Conservation (phyloP, 1,140 invertebrate species). For the Drosophila triauraria region DNA sequence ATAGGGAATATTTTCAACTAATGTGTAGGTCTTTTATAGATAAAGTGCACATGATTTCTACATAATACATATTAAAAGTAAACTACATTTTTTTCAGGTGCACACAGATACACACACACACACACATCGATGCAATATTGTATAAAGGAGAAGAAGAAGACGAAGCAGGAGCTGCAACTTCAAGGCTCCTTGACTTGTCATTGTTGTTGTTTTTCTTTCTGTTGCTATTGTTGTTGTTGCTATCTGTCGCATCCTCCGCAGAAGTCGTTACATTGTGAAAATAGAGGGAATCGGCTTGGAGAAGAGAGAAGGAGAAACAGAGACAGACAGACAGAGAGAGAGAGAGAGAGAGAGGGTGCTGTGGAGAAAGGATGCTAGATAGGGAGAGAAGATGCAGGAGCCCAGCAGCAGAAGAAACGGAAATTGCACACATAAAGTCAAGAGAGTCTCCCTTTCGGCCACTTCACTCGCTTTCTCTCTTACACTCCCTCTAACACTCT, state of each 20-base stretch:
- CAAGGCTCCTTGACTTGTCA: slow-evolving; percentile 51
- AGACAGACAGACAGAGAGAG: not conserved
- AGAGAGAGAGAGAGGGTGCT: not conserved
- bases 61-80: not conserved
- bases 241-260: slow-evolving; percentile 69
- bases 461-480: slow-evolving; percentile 13
- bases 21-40: too few species aligned
- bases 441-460: slow-evolving; percentile 34
- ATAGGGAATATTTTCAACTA: too few species aligned
- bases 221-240: slow-evolving; percentile 14
- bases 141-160: slow-evolving; percentile 20
- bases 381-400: slow-evolving; percentile 5
- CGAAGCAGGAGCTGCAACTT: slow-evolving; percentile 37
- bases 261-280: slow-evolving; percentile 79
- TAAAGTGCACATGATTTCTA: too few species aligned
- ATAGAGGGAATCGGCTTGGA: slow-evolving; percentile 10
- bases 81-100: slow-evolving; percentile 19
- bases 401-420: slow-evolving; percentile 52
- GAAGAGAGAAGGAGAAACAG: not conserved
- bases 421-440: slow-evolving; percentile 74
- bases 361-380: slow-evolving; percentile 14
- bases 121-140: slow-evolving; percentile 17
- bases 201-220: slow-evolving; percentile 35
- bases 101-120: slow-evolving; percentile 22
- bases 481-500: not conserved